Evolutionary conservation across 1,140 invertebrate species (phyloP).

Genomic region (Teleogryllus occipitalis): DNA sequence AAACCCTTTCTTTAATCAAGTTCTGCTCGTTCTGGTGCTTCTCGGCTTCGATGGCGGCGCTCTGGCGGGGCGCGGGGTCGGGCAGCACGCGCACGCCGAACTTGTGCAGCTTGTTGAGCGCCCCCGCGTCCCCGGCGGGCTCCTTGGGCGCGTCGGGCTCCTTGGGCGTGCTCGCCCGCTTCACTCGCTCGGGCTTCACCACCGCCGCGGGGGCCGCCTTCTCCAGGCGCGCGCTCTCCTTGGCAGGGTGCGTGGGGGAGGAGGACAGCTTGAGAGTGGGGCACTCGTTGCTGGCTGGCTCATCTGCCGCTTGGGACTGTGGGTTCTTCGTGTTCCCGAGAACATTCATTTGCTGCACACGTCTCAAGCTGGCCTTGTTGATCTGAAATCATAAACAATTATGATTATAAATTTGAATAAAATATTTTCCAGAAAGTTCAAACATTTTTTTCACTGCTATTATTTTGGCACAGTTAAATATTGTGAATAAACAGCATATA

Average conservation of each 20-base stretch:
- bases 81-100: conserved; percentile 20
- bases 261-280: conserved; percentile 17
- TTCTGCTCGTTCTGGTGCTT: conserved; percentile 19
- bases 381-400: conserved; percentile 10
- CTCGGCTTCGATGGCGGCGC: conserved; percentile 11
- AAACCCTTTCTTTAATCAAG: conserved; percentile 15
- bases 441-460: no score
- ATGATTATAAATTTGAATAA: no score
- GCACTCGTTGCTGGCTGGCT: conserved; percentile 11
- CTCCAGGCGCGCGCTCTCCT: conserved; percentile 13
- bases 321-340: not conserved
- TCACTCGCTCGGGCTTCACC: conserved; percentile 16
- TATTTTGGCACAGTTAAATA: no score
- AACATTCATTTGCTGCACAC: conserved; percentile 16
- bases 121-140: not conserved
- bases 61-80: not conserved
- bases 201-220: conserved; percentile 9
- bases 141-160: not conserved
- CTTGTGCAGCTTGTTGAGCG: conserved; percentile 17
- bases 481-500: no score
- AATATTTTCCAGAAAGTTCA: no score
- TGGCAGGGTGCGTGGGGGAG: conserved; percentile 1
- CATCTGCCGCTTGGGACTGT: not conserved
- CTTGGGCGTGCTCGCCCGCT: not conserved
- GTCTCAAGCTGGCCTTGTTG: conserved; percentile 15